Base-by-base conservation (phyloP, 2,113 vertebrate species). In the Ibidorhyncha struthersii region DNA sequence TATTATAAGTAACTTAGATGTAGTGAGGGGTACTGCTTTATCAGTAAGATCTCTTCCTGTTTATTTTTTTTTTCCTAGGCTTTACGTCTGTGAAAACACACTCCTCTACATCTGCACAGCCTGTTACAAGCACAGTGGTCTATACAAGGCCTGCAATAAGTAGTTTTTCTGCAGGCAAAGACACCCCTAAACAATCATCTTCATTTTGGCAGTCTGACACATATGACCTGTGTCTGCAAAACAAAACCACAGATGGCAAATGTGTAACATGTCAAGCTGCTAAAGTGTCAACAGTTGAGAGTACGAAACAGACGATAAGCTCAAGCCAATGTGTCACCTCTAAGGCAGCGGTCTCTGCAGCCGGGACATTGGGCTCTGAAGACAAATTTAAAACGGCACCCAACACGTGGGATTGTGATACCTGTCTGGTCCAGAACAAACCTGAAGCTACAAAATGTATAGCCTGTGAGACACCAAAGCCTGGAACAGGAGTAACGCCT, bases 371-470 rank as follows among this genome's bases (percentile, higher is more conserved):
- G 83, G 98, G 98, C 82, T 99, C 99, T 76, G 99, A 98, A 93
- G 97, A 98, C 49, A 98, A 98, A 84, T 99, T 99, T 91, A 98
- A 99, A 95, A 95, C 98, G 62, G 95, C 98, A 40, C 89, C 97
- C 41, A 99, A 98, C 86, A 99, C 96, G 1, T 99, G 99, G 99
- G 99, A 99, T 63, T 99, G 99, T 96, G 99, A 99, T 93, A 99
- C 99, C 10, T 99, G 99, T 97, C 98, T 99, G 91, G 99, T 99
- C 67, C 98, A 98, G 58, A 99, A 99, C 97, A 99, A 99, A 96
- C 97, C 98, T 0, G 99, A 99, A 79, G 98, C 97, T 30, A 97
- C 99, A 36, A 99, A 99, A 97, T 99, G 99, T 85, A 96, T 99
- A 93, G 99, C 99, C 5, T 99, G 99, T 93, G 99, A 99, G 80